Percentiles rank a stretch among this genome's conserved stretches.
Evolutionary conservation across 2,113 vertebrate genomes (phyloP).

Genomic region (Hystrix brachyura): DNA sequence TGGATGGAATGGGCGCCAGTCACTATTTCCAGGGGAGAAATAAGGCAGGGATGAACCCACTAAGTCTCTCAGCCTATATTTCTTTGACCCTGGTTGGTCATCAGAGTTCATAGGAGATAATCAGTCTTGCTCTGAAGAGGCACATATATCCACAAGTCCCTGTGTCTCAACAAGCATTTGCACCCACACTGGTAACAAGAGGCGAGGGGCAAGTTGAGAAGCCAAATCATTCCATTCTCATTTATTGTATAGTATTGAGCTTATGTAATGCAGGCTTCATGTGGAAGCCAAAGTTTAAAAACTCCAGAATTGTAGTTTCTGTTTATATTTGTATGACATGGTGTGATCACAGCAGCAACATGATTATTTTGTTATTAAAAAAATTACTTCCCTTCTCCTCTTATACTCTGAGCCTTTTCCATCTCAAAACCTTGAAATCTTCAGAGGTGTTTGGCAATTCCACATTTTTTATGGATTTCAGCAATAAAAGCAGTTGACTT

Average conservation of each 20-base stretch:
- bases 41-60: neutral
- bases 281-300: neutral
- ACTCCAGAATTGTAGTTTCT: neutral
- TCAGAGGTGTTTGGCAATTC: constrained; percentile 66
- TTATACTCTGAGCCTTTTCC: neutral
- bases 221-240: fast-evolving
- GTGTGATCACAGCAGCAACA: constrained; percentile 46
- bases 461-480: constrained; percentile 74
- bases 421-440: constrained; percentile 66
- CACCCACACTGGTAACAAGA: neutral
- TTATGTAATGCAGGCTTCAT: neutral
- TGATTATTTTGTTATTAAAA: constrained; percentile 45
- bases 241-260: neutral
- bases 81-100: neutral
- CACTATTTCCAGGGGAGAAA: neutral
- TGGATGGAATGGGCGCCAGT: neutral
- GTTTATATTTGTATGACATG: constrained; percentile 30
- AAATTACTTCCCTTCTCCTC: neutral
- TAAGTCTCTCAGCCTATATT: neutral
- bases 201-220: no score
- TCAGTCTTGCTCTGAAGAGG: neutral
- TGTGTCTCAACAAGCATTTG: neutral
- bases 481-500: constrained; percentile 78
- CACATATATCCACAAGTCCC: neutral
- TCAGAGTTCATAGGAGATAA: neutral